phyloP scores from a whole-genome alignment of 2,797 vertebrate genomes.

The Leucoraja ocellata region DNA sequence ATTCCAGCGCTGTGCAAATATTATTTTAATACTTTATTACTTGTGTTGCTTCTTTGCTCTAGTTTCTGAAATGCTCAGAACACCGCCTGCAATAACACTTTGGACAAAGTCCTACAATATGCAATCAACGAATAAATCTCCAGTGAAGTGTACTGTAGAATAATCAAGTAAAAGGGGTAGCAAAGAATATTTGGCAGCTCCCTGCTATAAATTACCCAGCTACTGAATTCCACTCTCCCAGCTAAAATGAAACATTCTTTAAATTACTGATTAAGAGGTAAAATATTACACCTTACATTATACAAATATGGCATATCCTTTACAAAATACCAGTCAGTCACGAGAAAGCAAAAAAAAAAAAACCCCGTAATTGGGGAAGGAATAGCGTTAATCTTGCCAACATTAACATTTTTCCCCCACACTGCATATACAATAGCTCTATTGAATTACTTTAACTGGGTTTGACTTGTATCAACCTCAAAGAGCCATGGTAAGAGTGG shows the following conservation, averaged over 20 bases:
- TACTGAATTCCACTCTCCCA: not conserved
- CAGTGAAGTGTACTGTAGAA: not conserved
- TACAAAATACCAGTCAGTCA: constrained; percentile 13
- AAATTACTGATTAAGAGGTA: not conserved
- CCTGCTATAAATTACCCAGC: not conserved
- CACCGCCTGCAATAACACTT: not conserved
- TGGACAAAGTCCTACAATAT: not conserved
- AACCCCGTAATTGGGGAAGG: not conserved
- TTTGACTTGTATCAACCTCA: not conserved
- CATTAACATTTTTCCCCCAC: constrained; percentile 12
- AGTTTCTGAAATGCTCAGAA: not conserved
- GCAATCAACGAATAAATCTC: not conserved
- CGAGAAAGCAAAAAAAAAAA: not conserved
- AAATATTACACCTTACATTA: not conserved
- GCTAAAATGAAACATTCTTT: not conserved
- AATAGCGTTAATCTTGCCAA: not conserved
- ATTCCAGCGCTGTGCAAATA: no score
- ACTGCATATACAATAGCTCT: not conserved
- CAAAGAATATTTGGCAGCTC: not conserved
- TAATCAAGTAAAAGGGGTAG: not conserved
- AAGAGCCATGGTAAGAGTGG: not conserved
- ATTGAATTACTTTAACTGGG: not conserved
- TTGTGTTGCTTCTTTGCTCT: not conserved
- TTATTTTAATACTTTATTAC: not conserved
- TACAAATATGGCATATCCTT: not conserved